Evolutionary conservation across 1,140 invertebrate genomes (phyloP).

Genomic region (Aphis craccivora): DNA sequence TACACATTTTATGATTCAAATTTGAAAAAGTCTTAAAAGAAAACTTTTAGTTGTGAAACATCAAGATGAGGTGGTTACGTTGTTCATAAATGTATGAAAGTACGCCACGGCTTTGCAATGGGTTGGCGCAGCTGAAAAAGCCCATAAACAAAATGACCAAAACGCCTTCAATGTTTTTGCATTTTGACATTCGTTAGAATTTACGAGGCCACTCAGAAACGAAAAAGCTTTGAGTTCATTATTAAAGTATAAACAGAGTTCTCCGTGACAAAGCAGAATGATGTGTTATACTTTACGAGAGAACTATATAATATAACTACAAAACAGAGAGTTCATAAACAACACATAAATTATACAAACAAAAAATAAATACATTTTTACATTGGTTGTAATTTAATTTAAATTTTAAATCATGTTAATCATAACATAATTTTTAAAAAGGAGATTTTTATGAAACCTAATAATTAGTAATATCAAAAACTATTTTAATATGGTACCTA

Average conservation of each 20-base stretch:
- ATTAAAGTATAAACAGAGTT: constrained; percentile 40
- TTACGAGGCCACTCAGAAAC: constrained; percentile 37
- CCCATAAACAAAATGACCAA: constrained; percentile 52
- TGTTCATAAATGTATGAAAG: background rate
- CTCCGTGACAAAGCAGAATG: constrained; percentile 28
- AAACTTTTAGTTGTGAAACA: constrained; percentile 33
- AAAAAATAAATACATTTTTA: background rate
- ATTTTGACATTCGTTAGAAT: constrained; percentile 29
- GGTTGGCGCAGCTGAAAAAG: constrained; percentile 2
- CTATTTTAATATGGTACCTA: no score
- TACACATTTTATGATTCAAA: background rate
- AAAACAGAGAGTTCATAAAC: background rate
- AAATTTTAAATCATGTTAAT: background rate
- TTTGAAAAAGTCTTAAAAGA: constrained; percentile 1
- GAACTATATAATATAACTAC: background rate
- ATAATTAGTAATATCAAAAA: no score
- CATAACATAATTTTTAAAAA: background rate
- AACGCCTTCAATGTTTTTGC: constrained; percentile 30
- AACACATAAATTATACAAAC: constrained; percentile 7
- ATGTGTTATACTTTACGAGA: constrained; percentile 17
- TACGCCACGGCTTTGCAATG: background rate
- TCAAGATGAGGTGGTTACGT: background rate
- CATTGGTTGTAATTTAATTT: background rate
- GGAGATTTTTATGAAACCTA: background rate
- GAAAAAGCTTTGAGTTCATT: constrained; percentile 2